A percentile compares a stretch with the other conserved stretches of the same genome.
Evolutionary conservation across 2,888 invertebrate species (phyloP).

Genomic region (Lamellibrachia satsuma): DNA sequence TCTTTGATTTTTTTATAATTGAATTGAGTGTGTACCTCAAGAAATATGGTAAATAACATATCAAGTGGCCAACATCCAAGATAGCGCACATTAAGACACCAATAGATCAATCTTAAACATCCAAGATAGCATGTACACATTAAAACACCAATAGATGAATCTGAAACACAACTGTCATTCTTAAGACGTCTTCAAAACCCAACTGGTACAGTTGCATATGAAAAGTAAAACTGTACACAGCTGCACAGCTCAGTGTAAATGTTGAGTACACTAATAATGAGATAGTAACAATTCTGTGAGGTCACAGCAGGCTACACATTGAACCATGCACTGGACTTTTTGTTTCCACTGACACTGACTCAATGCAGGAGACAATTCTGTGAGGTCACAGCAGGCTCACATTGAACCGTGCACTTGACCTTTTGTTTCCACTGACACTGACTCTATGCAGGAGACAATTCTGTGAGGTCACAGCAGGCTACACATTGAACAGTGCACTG

Average conservation of each 20-base stretch:
- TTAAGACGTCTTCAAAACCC: background rate
- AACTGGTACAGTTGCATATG: background rate
- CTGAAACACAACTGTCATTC: background rate
- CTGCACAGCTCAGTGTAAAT: background rate
- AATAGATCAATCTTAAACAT: background rate
- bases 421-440: too few species aligned
- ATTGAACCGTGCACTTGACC: too few species aligned
- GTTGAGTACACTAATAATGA: background rate
- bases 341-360: too few species aligned
- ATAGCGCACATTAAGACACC: background rate
- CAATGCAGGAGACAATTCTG: too few species aligned
- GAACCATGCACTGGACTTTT: too few species aligned
- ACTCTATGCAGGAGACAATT: too few species aligned
- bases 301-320: too few species aligned
- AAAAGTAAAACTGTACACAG: background rate
- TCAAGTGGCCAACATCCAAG: background rate
- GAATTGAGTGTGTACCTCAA: background rate
- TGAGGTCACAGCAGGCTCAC: too few species aligned
- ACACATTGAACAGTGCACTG: too few species aligned
- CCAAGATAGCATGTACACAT: background rate
- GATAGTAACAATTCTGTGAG: background rate
- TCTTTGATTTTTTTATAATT: background rate
- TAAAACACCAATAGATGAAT: background rate
- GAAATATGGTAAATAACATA: background rate
- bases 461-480: too few species aligned